These are phyloP conservation scores for Rhodeus uyekii DNA, from an alignment of 2,797 vertebrate genomes.

Conservation along the genomic window DNA sequence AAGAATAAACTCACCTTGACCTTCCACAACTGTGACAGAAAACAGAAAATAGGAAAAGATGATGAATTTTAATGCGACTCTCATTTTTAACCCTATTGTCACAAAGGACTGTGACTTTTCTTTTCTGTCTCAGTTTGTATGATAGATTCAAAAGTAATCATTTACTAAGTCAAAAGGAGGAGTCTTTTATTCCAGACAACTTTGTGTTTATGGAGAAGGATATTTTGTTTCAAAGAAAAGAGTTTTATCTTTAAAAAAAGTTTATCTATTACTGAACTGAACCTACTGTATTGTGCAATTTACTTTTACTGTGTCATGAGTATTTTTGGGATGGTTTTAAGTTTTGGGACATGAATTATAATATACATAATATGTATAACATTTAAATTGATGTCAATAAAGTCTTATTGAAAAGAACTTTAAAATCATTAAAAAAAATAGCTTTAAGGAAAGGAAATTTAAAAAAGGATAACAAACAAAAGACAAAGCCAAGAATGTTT, in stretches of 20 bases:
- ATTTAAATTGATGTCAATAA: background rate
- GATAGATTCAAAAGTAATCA: background rate
- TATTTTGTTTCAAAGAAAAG: too few species aligned
- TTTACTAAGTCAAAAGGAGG: background rate
- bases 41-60: slow-evolving; percentile 59
- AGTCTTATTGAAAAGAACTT: background rate
- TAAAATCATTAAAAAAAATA: background rate
- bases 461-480: too few species aligned
- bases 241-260: too few species aligned
- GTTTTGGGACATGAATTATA: too few species aligned
- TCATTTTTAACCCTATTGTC: slow-evolving; percentile 45
- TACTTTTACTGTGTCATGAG: too few species aligned
- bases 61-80: background rate
- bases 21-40: slow-evolving; percentile 51
- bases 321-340: too few species aligned
- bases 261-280: too few species aligned
- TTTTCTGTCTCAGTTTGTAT: background rate
- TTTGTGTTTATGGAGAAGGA: background rate
- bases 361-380: too few species aligned
- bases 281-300: too few species aligned
- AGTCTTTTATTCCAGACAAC: slow-evolving; percentile 1
- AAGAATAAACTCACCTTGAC: slow-evolving; percentile 61
- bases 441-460: too few species aligned
- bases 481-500: too few species aligned
- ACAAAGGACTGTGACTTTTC: background rate